Evolutionary conservation across 2,888 invertebrate species (phyloP).

Genomic region (Pyrgus malvae): DNA sequence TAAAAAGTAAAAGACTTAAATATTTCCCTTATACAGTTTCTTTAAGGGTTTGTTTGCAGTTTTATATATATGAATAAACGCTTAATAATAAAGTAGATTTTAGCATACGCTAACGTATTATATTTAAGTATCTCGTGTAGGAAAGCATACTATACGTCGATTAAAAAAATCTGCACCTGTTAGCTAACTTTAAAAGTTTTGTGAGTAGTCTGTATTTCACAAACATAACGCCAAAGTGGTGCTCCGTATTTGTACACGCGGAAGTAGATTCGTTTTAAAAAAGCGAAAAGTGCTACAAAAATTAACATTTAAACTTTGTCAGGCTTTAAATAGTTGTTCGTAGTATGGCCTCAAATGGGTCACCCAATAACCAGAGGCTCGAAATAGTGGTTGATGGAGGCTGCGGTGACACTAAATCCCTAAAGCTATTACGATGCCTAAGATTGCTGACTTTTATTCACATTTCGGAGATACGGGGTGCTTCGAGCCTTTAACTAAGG

Average conservation of each 20-base stretch:
- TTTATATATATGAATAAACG: too few species aligned
- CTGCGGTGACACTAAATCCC: background rate
- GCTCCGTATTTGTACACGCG: background rate
- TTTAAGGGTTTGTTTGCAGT: too few species aligned
- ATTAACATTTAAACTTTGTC: slow-evolving; percentile 36
- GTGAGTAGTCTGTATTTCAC: background rate
- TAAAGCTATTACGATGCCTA: slow-evolving; percentile 1
- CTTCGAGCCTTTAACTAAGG: background rate
- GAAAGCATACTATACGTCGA: too few species aligned
- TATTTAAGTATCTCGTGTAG: too few species aligned
- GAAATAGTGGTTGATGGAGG: background rate
- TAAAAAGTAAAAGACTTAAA: too few species aligned
- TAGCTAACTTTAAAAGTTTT: background rate
- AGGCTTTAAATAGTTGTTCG: background rate
- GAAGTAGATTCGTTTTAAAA: slow-evolving; percentile 25
- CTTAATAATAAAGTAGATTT: too few species aligned
- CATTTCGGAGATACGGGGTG: background rate
- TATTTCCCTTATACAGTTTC: too few species aligned
- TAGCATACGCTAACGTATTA: too few species aligned
- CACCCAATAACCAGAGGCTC: background rate
- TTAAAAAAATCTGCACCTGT: background rate
- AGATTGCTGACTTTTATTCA: background rate
- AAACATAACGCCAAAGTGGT: background rate
- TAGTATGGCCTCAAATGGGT: background rate
- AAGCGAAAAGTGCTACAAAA: slow-evolving; percentile 43